These are phyloP conservation scores for Hypotaenidia philippensis DNA, from an alignment of 2,797 vertebrate genomes.

Conservation along the genomic window DNA sequence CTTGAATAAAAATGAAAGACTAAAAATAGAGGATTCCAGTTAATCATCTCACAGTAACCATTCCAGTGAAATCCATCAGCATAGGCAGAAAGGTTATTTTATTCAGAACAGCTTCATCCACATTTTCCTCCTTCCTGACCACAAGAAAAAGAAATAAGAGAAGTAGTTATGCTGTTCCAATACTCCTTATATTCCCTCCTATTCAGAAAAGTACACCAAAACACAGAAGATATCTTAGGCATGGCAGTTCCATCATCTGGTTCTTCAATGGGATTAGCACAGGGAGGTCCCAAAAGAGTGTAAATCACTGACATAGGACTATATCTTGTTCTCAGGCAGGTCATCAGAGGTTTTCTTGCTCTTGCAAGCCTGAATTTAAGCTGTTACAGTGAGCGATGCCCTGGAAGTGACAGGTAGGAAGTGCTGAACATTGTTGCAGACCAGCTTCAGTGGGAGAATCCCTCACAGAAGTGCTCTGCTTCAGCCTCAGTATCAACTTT, in stretches of 20 bases:
- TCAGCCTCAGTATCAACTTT: no score
- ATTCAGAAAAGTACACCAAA: neutral
- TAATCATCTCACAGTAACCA: neutral
- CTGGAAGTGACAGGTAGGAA: neutral
- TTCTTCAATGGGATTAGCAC: neutral
- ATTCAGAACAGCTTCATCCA: neutral
- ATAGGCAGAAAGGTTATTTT: neutral
- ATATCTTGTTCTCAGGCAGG: neutral
- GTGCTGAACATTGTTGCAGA: rapidly evolving
- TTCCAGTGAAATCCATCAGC: neutral
- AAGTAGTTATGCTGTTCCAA: neutral
- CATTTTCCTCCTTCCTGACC: neutral
- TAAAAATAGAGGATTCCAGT: neutral
- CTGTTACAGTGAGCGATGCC: neutral
- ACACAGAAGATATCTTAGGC: neutral
- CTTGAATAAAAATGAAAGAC: neutral
- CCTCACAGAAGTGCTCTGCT: neutral
- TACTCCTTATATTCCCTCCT: neutral
- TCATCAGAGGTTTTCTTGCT: neutral
- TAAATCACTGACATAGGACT: neutral
- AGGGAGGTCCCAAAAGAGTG: neutral
- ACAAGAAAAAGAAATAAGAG: neutral
- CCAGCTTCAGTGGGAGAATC: rapidly evolving
- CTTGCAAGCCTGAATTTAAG: neutral
- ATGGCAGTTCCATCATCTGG: neutral